These are phyloP conservation scores for Lasioglossum figueresi DNA, from an alignment of 2,888 invertebrate species.

Conservation along the genomic window DNA sequence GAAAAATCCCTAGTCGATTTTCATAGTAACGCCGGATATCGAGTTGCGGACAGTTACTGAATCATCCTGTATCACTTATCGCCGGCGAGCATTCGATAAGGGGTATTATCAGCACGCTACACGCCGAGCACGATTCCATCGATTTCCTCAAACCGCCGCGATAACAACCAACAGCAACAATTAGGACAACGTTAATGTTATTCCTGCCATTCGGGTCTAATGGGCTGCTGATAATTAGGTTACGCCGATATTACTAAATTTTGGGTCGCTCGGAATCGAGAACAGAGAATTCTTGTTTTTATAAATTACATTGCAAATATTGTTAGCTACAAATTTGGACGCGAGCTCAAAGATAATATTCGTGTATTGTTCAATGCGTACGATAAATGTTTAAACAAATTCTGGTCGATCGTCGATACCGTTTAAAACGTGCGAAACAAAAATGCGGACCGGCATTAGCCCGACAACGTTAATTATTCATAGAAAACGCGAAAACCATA, in stretches of 20 bases:
- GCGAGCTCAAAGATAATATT: too few relatives aligned
- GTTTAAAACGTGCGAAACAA: not conserved
- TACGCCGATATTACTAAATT: not conserved
- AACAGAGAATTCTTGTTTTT: too few relatives aligned
- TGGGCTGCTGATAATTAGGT: not conserved
- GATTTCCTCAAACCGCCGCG: constrained; percentile 34
- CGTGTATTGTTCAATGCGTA: too few relatives aligned
- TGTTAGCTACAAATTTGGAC: too few relatives aligned
- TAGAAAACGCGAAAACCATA: not conserved
- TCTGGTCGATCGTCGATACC: too few relatives aligned
- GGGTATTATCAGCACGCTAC: constrained; percentile 14
- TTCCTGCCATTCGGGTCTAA: constrained; percentile 13
- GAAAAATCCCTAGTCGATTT: not conserved
- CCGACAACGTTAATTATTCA: not conserved
- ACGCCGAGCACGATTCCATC: constrained; percentile 39
- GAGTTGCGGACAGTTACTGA: constrained; percentile 18
- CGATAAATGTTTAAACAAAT: not conserved
- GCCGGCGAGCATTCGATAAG: constrained; percentile 15
- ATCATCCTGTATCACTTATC: constrained; percentile 30
- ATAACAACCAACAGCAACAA: constrained; percentile 47
- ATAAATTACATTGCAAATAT: too few relatives aligned
- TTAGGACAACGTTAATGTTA: constrained; percentile 30
- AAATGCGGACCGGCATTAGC: not conserved
- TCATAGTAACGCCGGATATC: not conserved
- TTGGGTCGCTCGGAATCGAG: not conserved